A percentile compares a stretch with the other conserved stretches of the same genome.
phyloP scores from a whole-genome alignment of 1,140 invertebrate genomes.

The Brachionus rubens region DNA sequence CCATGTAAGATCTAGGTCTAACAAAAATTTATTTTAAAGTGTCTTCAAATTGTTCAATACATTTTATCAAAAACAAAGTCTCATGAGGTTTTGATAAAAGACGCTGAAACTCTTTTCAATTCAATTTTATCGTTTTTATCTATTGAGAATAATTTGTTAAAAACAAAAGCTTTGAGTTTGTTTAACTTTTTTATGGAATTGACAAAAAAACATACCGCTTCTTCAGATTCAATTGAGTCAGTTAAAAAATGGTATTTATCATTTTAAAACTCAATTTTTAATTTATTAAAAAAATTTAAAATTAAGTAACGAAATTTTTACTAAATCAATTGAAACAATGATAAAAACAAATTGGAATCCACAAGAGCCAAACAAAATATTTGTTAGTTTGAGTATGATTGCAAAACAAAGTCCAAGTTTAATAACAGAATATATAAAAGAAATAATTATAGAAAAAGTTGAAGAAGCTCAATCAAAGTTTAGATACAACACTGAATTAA shows the following conservation, averaged over 20 bases:
- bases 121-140: not conserved
- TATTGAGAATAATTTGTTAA: not conserved
- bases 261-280: not conserved
- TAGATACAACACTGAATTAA: slow-evolving; percentile 31
- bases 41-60: slow-evolving; percentile 18
- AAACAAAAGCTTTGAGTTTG: slow-evolving; percentile 27
- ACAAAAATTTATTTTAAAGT: not conserved
- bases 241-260: not conserved
- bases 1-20: not conserved
- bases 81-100: not conserved
- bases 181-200: slow-evolving; percentile 26
- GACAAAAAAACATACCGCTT: not conserved
- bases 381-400: slow-evolving; percentile 26
- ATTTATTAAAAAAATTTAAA: not conserved
- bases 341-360: slow-evolving; percentile 15
- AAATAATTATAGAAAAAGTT: slow-evolving; percentile 21
- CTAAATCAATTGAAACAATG: not conserved
- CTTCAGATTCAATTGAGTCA: not conserved
- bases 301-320: slow-evolving; percentile 12
- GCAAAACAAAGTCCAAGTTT: slow-evolving; percentile 4
- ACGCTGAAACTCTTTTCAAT: not conserved
- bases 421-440: not conserved
- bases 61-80: slow-evolving; percentile 6
- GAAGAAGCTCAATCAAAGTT: slow-evolving; percentile 37
- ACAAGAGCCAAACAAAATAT: slow-evolving; percentile 13